Evolutionary conservation across 2,888 invertebrate species (phyloP).

Genomic region (Philaethria dido): DNA sequence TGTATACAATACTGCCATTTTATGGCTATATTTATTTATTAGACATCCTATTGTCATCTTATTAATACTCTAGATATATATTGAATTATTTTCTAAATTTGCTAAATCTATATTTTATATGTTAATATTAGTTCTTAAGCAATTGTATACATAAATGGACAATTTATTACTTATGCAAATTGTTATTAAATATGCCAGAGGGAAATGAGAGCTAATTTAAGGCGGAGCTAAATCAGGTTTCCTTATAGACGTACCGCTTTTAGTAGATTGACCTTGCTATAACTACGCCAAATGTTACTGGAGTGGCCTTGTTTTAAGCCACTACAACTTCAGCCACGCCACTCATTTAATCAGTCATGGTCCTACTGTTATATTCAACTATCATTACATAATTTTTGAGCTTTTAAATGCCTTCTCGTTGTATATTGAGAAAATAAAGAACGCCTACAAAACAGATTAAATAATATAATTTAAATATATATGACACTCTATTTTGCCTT

Average conservation of each 20-base stretch:
- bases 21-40: too few species aligned
- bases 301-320: conserved; percentile 67
- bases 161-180: conserved; percentile 4
- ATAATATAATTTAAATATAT: not conserved
- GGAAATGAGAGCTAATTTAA: conserved; percentile 39
- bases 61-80: not conserved
- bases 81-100: not conserved
- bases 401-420: conserved; percentile 7
- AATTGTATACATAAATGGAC: not conserved
- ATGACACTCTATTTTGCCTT: not conserved
- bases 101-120: too few species aligned
- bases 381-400: conserved; percentile 19
- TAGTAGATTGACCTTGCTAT: conserved; percentile 63
- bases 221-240: conserved; percentile 40
- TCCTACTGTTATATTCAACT: conserved; percentile 19
- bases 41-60: too few species aligned
- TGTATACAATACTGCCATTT: too few species aligned
- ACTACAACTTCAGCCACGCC: conserved; percentile 73
- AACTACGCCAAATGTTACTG: conserved; percentile 66
- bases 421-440: not conserved
- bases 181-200: conserved; percentile 14
- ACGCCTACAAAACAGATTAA: not conserved
- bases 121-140: not conserved
- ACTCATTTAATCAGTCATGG: conserved; percentile 33
- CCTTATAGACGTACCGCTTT: conserved; percentile 36